Base-by-base conservation (phyloP, 2,888 invertebrate species). In the Choristoneura rosaceana region DNA sequence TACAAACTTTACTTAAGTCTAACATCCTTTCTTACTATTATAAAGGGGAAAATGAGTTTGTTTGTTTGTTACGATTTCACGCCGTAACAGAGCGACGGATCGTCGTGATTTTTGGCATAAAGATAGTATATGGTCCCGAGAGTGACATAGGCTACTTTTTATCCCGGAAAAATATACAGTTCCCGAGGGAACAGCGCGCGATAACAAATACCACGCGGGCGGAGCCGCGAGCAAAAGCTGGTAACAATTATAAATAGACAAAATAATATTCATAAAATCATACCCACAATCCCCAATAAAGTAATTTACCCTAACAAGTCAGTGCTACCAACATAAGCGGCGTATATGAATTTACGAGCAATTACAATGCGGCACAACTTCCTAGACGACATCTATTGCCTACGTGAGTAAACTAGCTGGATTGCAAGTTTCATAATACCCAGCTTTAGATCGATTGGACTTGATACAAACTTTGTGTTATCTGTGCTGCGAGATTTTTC, bases 341-440 rank as follows among this genome's bases (percentile, higher is more conserved):
- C 74, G 63, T 71, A 41, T 71, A 74, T 74, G 65, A 74, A 74
- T 74, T 73, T 73, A 73, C 69, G 73, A 55, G 34, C 74, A 74
- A 74, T 74, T 74, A 74, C 69, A 69, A 68, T 60, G 25, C 64
- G 58, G 45, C 63, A 17, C 43, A 75, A 75, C 74, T 75, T 75
- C 71, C 69, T 71, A 75, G 75, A 75, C 75, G 75, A 75, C 75
- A 73, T 75, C 69, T 75, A 74, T 74, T 73, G 69, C 71, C 63
- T 70, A 68, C 68, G 71, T 73, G 73, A 17, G 73, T 34, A 64
- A 69, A 69, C 68, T 71, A 59, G 33, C 59, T 59, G 50, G 64
- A 59, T 64, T 50, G 63, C 55, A 64, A 68, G 68, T 69, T 68
- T 50, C 64, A 60, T 60, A 62, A 71, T 47, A 63, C 38, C 33